phyloP scores from a whole-genome alignment of 2,113 vertebrate species.

The Campylomormyrus tamandua region DNA sequence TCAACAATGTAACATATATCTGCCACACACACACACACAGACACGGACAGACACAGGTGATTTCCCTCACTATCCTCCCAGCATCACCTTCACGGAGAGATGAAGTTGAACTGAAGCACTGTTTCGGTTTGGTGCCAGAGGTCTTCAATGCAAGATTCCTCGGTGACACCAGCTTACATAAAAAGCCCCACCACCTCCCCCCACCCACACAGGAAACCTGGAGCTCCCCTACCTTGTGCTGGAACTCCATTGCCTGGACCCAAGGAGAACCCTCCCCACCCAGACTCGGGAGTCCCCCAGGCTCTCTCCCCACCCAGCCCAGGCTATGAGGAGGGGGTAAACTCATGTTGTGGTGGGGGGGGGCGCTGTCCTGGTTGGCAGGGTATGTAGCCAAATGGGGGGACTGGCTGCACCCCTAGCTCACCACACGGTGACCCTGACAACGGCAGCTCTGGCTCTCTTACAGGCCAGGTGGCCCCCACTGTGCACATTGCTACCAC shows the following conservation, averaged over 20 bases:
- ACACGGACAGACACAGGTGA: background rate
- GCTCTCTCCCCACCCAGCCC: constrained; percentile 39
- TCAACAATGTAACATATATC: background rate
- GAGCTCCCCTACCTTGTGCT: constrained; percentile 59
- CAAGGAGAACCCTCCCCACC: constrained; percentile 31
- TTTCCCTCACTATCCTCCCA: background rate
- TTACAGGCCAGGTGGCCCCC: constrained; percentile 62
- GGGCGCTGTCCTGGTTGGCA: background rate
- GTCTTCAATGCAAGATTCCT: background rate
- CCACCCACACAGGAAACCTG: background rate
- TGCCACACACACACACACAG: background rate
- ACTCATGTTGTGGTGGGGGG: constrained; percentile 34
- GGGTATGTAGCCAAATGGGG: constrained; percentile 48
- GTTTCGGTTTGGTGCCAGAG: background rate
- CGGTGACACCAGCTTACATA: background rate
- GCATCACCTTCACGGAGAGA: background rate
- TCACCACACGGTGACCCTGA: constrained; percentile 36
- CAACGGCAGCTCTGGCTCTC: constrained; percentile 43
- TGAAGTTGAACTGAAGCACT: background rate
- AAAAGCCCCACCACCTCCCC: background rate
- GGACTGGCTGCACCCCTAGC: constrained; percentile 43
- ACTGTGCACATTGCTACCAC: constrained; percentile 70
- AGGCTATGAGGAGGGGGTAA: constrained; percentile 17
- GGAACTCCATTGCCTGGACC: constrained; percentile 30
- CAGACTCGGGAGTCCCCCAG: constrained; percentile 41